Percentiles rank a stretch among this genome's conserved stretches.
Evolutionary conservation across 2,888 invertebrate genomes (phyloP).

Genomic region (Dynastes maya): DNA sequence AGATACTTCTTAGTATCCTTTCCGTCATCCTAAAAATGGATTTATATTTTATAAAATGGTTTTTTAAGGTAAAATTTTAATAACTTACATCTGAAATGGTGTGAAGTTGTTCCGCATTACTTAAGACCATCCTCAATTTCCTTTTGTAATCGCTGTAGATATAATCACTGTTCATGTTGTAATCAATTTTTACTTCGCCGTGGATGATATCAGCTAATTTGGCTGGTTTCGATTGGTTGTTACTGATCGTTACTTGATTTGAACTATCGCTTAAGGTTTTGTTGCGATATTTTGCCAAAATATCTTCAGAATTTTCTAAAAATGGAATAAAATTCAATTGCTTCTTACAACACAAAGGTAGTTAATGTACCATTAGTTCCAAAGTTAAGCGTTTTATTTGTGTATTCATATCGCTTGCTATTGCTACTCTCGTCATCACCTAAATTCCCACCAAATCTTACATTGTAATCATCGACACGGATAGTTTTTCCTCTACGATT

Average conservation of each 20-base stretch:
- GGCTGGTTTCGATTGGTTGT: constrained; percentile 43
- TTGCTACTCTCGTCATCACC: constrained; percentile 51
- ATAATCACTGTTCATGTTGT: constrained; percentile 73
- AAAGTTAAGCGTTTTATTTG: constrained; percentile 35
- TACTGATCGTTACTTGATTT: constrained; percentile 54
- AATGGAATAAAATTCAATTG: background rate
- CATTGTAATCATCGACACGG: constrained; percentile 68
- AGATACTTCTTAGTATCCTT: constrained; percentile 68
- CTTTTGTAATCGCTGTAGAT: constrained; percentile 85
- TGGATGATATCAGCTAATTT: constrained; percentile 60
- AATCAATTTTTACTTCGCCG: constrained; percentile 72
- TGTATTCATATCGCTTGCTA: constrained; percentile 32
- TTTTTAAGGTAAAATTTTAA: background rate
- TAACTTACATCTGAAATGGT: constrained; percentile 62
- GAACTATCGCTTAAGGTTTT: constrained; percentile 54
- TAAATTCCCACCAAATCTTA: constrained; percentile 62
- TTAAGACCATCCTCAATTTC: constrained; percentile 91
- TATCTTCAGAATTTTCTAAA: constrained; percentile 90
- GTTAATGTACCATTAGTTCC: constrained; percentile 26
- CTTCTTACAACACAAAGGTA: background rate
- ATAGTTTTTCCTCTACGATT: constrained; percentile 75
- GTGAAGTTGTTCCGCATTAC: constrained; percentile 85
- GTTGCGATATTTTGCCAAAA: constrained; percentile 91
- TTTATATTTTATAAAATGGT: background rate
- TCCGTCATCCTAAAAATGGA: constrained; percentile 53